Base-by-base conservation (phyloP, 2,888 invertebrate genomes). In the Hecatera dysodea region DNA sequence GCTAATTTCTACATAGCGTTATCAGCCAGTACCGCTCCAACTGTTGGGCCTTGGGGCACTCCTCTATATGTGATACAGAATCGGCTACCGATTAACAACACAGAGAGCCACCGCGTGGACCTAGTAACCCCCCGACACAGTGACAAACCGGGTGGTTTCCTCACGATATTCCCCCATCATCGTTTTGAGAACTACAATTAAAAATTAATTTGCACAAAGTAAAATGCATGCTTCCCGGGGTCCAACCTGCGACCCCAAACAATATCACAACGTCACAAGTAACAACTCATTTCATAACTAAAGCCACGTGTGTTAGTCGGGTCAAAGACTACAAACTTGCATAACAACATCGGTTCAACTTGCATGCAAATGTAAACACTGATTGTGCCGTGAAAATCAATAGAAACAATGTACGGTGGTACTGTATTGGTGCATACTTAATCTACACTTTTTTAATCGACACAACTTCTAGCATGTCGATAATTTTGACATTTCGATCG, bases 241-340 rank as follows among this genome's bases (percentile, higher is more conserved):
- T 4, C 2, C 15, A n/a, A 29, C 46, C 24, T 4, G 22, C 1
- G 17, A 33, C 50, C 17, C 53, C 7, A 33, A 52, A 76, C 36
- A 52, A 65, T 62, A 76, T 65, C 64, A 52, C 29, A 36, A 19
- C 42, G 19, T 57, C 64, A 56, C 36, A 48, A n/a, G 29, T 11
- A 27, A 75, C n/a, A n/a, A 61, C 61, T 76, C 61, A 62, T 65
- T 57, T n/a, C 46, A 29, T 50, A 42, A n/a, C 33, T 36, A 46
- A 48, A 57, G 12, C 53, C 69, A 75, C 71, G 76, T 57, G 71
- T 36, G 39, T 44, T 27, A 1, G 19, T 19, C 33, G 15, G 50
- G 50, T 65, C 27, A 67, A 63, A 69, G 59, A 75, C 65, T 42
- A 75, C 63, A 57, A 19, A 57, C 27, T 57, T 57, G 64, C 76